phyloP scores from a whole-genome alignment of 1,140 invertebrate genomes.

The Philaenus spumarius region DNA sequence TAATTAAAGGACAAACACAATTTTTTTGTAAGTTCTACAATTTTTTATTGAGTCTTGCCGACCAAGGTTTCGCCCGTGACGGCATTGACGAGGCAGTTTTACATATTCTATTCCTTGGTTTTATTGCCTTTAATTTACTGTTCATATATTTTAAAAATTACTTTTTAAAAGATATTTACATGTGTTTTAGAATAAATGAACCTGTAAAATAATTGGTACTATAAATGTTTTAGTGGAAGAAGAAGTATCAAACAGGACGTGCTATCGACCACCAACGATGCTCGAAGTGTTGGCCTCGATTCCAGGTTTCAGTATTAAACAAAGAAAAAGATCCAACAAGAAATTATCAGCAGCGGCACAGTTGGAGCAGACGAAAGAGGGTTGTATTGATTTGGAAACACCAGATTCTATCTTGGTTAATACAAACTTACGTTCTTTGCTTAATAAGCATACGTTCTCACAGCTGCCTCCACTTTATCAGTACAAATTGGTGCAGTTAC shows the following conservation, averaged over 20 bases:
- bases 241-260: not conserved
- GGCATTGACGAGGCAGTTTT: too few relatives aligned
- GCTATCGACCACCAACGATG: conserved; percentile 54
- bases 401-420: conserved; percentile 94
- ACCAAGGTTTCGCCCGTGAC: too few relatives aligned
- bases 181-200: not conserved
- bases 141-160: too few relatives aligned
- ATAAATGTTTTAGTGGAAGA: conserved; percentile 5
- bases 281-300: conserved; percentile 81
- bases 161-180: conserved; percentile 37
- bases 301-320: conserved; percentile 81
- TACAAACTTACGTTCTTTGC: conserved; percentile 77
- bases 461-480: conserved; percentile 83
- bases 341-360: conserved; percentile 75
- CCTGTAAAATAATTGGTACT: not conserved
- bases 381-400: conserved; percentile 90
- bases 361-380: conserved; percentile 75
- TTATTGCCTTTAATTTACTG: too few relatives aligned
- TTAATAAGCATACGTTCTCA: conserved; percentile 88
- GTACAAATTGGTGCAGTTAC: conserved; percentile 81
- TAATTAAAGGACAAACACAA: too few relatives aligned
- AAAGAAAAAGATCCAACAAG: conserved; percentile 63
- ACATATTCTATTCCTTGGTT: too few relatives aligned
- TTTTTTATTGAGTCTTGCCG: too few relatives aligned
- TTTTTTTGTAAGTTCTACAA: too few relatives aligned